Base-by-base conservation (phyloP, 2,797 vertebrate genomes). In the Pampus argenteus region DNA sequence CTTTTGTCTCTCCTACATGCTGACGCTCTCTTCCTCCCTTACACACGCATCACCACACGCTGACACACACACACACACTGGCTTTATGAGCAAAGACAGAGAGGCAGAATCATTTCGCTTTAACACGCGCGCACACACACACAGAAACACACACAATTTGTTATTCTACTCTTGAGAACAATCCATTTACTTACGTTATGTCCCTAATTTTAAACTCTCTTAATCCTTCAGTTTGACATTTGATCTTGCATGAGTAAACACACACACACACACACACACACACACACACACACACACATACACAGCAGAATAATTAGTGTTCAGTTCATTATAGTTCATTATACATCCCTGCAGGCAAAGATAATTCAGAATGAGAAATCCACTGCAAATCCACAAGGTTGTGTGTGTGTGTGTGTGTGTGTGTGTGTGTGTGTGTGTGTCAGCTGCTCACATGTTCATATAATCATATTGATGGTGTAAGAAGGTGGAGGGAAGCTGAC, bases 21-120 rank as follows among this genome's bases (percentile, higher is more conserved):
- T 79, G 79, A 75, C 38, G 20, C 28, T 2, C 36, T 40, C 11
- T 54, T 62, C 63, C 60, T 65, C n/a, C 66, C n/a, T 0, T 11
- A 25, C 66, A 61, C 61, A 62, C 68, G 71, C 66, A 52, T 66
- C 42, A 9, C 65, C 55, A 71, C 75, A 74, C 69, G 72, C 81
- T 83, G 83, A 84, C 61, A 80, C 49, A 51, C 58, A 87, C 78
- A 76, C n/a, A n/a, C n/a, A n/a, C n/a, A n/a, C 68, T 74, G 80
- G 74, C 76, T 73, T 70, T 45, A 48, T 42, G 62, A 74, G 66
- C 64, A 76, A 66, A 71, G 28, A 49, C 66, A 51, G 45, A 62
- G 26, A 36, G 50, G 74, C 49, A 65, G 75, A 75, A 62, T 62
- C 28, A 60, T 64, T 49, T 69, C 10, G 25, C 31, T 55, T 29